phyloP scores from a whole-genome alignment of 1,140 invertebrate species.

The Nilaparvata lugens region DNA sequence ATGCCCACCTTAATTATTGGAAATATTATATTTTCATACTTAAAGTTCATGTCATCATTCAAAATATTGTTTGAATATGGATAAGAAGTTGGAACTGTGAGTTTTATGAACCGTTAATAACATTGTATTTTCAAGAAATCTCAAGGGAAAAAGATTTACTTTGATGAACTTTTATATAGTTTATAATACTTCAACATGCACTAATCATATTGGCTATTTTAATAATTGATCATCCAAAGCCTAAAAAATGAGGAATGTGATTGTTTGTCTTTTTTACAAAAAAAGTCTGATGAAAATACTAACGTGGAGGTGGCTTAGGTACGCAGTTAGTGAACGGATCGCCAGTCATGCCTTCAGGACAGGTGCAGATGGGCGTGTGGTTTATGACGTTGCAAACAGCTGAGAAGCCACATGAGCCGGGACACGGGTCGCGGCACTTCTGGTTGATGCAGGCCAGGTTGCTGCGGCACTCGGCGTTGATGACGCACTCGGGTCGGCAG shows the following conservation, averaged over 20 bases:
- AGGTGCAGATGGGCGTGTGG: slow-evolving; percentile 57
- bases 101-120: no score
- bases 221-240: no score
- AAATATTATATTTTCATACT: no score
- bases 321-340: slow-evolving; percentile 55
- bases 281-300: slow-evolving; percentile 13
- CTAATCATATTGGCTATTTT: no score
- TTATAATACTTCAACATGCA: no score
- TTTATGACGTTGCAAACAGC: slow-evolving; percentile 55
- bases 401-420: slow-evolving; percentile 52
- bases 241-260: no score
- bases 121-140: background rate
- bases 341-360: slow-evolving; percentile 54
- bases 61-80: no score
- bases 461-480: slow-evolving; percentile 53
- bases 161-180: no score
- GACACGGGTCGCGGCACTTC: slow-evolving; percentile 60
- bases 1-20: no score
- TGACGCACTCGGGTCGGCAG: slow-evolving; percentile 55
- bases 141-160: background rate
- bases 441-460: slow-evolving; percentile 55
- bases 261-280: no score
- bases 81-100: no score
- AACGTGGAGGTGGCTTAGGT: slow-evolving; percentile 35
- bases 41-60: no score